Evolutionary conservation across 2,113 vertebrate genomes (phyloP), one percentile per base, ranked within the genome.

Genomic region (Polypterus bichir): DNA sequence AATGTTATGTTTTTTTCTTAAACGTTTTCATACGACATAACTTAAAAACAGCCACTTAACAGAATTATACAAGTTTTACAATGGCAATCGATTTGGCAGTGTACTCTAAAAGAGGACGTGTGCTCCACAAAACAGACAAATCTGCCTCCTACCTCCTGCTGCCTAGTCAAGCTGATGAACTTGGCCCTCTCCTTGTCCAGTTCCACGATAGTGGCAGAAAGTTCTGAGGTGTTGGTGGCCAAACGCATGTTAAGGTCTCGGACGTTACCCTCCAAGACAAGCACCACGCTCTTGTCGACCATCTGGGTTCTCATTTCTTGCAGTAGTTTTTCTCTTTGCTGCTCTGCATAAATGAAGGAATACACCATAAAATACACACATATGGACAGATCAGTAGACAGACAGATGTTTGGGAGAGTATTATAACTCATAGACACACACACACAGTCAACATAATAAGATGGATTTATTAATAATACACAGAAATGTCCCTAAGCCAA

Each of bases 171-270:
- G 60, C 87, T 96, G 45, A 83, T 77, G 5, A 86, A 88, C 3
- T 82, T 89, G 70, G 84, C 88, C 6, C 72, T 86, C 76, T 97
- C 93, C 70, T 93, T 97, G 69, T 90, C 80, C 55, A 97, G 74
- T 61, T 83, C 79, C 0, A 71, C 62, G 48, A 71, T 79, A 68
- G 71, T 81, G 74, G 74, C 67, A 46, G 71, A 74, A 49, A 94
- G 79, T 67, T 91, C 76, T 64, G 70, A 68, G 2, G 59, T 45
- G 57, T 79, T 76, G 1, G 59, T 74, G 0, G 86, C 74, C 62
- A 52, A 72, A 62, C 77, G 74, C 4, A 55, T 4, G 3, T 71
- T 75, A 27, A 92, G 72, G 45, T 76, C 60, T 61, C 75, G 75
- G 58, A 87, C 73, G 62, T 77, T 83, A 54, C 89, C 78, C 65